phyloP scores from a whole-genome alignment of 1,140 invertebrate species.

The Microplitis mediator region DNA sequence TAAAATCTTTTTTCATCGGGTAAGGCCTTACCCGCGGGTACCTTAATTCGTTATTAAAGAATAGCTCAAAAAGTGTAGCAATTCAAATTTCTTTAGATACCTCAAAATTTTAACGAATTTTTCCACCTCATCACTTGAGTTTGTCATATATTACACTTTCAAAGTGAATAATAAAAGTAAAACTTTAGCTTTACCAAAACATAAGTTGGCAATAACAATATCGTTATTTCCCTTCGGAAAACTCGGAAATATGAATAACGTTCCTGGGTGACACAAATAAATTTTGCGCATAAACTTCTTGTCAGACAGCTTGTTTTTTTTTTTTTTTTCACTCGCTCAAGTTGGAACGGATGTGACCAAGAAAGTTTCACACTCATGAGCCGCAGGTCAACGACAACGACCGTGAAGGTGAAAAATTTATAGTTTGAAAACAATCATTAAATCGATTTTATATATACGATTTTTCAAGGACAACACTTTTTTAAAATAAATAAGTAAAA shows the following conservation, averaged over 20 bases:
- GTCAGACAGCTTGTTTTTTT: background rate
- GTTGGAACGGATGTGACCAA: background rate
- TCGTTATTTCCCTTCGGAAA: background rate
- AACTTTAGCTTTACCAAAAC: too few relatives aligned
- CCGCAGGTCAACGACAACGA: background rate
- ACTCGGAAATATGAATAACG: background rate
- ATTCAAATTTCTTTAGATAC: too few relatives aligned
- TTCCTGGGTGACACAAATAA: background rate
- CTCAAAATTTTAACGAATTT: too few relatives aligned
- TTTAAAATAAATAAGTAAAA: background rate
- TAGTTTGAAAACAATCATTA: background rate
- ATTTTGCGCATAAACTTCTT: background rate
- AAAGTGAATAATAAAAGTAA: too few relatives aligned
- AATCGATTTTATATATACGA: background rate
- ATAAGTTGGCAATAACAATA: too few relatives aligned
- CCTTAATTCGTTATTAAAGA: too few relatives aligned
- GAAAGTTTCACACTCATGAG: background rate
- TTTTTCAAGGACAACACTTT: background rate
- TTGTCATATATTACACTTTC: too few relatives aligned
- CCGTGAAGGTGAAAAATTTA: conserved; percentile 2
- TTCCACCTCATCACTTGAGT: too few relatives aligned
- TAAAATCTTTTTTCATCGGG: too few relatives aligned
- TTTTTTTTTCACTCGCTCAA: background rate
- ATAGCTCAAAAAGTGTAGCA: too few relatives aligned
- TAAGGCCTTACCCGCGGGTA: too few relatives aligned